A percentile compares a stretch with the other conserved stretches of the same genome.
Conservation (phyloP, 2,113 vertebrate genomes). For the Barbus barbus region DNA sequence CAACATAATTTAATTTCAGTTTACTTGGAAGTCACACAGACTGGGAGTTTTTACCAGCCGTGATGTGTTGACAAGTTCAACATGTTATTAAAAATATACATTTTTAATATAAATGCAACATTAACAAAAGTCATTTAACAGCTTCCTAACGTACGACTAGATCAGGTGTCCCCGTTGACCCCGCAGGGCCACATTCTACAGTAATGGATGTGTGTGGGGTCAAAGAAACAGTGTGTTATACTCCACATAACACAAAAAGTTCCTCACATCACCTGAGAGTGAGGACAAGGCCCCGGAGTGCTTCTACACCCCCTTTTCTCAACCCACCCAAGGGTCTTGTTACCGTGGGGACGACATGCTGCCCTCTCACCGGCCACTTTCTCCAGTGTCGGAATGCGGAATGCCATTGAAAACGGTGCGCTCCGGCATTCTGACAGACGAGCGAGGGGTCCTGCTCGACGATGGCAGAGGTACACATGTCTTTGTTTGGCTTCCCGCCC, state of each 20-base stretch:
- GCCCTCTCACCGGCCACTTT: slow-evolving; percentile 61
- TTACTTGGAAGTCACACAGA: slow-evolving; percentile 1
- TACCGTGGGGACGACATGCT: slow-evolving; percentile 44
- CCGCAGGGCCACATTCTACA: slow-evolving; percentile 2
- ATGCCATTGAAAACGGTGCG: slow-evolving; percentile 71
- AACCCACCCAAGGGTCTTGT: slow-evolving; percentile 65
- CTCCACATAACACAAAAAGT: slow-evolving; percentile 43
- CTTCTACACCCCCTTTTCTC: slow-evolving; percentile 36
- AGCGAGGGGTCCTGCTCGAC: slow-evolving; percentile 62
- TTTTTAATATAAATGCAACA: background rate
- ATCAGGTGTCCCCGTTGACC: slow-evolving; percentile 10
- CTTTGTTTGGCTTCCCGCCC: slow-evolving; percentile 44
- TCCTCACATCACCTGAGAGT: slow-evolving; percentile 48
- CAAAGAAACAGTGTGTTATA: slow-evolving; percentile 58
- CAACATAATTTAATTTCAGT: slow-evolving; percentile 4
- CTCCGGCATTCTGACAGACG: slow-evolving; percentile 67
- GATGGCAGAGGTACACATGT: slow-evolving; percentile 40
- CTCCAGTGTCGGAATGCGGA: slow-evolving; percentile 61
- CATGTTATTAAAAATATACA: background rate
- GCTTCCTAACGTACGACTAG: background rate
- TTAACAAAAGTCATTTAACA: background rate
- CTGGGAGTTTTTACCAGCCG: slow-evolving; percentile 1
- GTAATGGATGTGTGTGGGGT: slow-evolving; percentile 52
- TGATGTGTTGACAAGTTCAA: slow-evolving; percentile 8
- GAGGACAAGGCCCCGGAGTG: slow-evolving; percentile 43